Percentiles rank a stretch among this genome's conserved stretches.
Evolutionary conservation across 1,140 invertebrate species (phyloP).

Genomic region (Vanessa tameamea): DNA sequence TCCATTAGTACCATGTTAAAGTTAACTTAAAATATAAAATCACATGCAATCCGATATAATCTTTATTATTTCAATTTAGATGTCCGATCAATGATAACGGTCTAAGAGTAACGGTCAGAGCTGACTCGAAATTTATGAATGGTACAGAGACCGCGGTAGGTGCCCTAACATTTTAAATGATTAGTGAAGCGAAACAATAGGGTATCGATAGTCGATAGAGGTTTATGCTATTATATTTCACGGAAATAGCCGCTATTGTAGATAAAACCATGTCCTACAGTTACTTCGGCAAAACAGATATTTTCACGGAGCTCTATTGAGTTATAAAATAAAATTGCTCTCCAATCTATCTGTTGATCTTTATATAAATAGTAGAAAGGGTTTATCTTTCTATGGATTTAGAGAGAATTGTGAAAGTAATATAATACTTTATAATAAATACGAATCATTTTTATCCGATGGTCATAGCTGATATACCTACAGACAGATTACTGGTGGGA

Average conservation of each 20-base stretch:
- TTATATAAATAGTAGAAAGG: constrained; percentile 10
- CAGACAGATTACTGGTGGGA: not conserved
- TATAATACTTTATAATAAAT: constrained; percentile 2
- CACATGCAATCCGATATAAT: constrained; percentile 41
- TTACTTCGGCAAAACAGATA: constrained; percentile 36
- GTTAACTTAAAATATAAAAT: constrained; percentile 11
- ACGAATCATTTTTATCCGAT: not conserved
- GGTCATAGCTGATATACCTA: not conserved
- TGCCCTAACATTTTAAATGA: constrained; percentile 50
- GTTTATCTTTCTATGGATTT: not conserved
- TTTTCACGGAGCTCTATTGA: constrained; percentile 41
- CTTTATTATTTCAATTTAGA: constrained; percentile 51
- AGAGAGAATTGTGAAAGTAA: constrained; percentile 9
- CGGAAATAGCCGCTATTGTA: constrained; percentile 42
- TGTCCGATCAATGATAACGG: constrained; percentile 45
- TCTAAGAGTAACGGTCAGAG: constrained; percentile 55
- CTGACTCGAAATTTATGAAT: constrained; percentile 59
- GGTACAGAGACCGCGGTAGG: constrained; percentile 58
- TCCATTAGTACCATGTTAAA: constrained; percentile 19
- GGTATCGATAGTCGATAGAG: constrained; percentile 42
- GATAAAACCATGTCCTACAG: constrained; percentile 43
- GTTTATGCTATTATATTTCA: constrained; percentile 49
- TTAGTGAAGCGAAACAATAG: constrained; percentile 48
- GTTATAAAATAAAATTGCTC: constrained; percentile 43
- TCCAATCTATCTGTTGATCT: constrained; percentile 18